These are phyloP conservation scores for Callopanchax toddi DNA, from an alignment of 2,113 vertebrate genomes.

Conservation along the genomic window DNA sequence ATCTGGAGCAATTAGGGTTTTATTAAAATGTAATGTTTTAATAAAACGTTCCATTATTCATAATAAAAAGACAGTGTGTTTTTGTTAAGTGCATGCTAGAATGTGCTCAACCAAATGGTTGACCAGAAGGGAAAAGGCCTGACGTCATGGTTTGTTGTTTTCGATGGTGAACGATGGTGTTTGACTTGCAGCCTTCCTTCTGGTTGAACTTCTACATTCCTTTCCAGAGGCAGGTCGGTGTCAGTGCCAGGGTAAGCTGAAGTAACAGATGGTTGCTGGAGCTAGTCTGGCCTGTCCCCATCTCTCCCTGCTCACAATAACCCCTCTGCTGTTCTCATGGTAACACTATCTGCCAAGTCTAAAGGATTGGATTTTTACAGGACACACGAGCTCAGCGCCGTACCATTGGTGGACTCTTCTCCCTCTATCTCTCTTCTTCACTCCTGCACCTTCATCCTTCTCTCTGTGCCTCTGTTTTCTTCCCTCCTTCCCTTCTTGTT, in stretches of 20 bases:
- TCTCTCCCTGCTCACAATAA: conserved; percentile 63
- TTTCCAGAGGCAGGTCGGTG: conserved; percentile 63
- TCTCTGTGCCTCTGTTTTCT: conserved; percentile 35
- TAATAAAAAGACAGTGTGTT: too few relatives aligned
- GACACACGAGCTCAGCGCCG: conserved; percentile 70
- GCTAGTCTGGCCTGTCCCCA: conserved; percentile 81
- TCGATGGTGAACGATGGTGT: neutral
- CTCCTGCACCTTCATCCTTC: conserved; percentile 55
- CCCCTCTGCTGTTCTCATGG: conserved; percentile 76
- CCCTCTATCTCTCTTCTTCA: conserved; percentile 50
- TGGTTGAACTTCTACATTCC: conserved; percentile 53
- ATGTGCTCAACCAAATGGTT: too few relatives aligned
- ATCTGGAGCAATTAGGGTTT: too few relatives aligned
- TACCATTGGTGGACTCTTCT: conserved; percentile 56
- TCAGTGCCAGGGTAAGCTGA: conserved; percentile 82
- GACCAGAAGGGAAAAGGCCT: neutral
- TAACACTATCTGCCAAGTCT: conserved; percentile 76
- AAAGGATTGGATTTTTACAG: conserved; percentile 73
- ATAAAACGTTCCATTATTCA: too few relatives aligned
- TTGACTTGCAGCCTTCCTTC: conserved; percentile 9
- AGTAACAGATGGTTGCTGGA: conserved; percentile 98
- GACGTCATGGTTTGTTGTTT: neutral
- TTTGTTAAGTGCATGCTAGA: too few relatives aligned
- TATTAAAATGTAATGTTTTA: too few relatives aligned
- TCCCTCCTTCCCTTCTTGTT: conserved; percentile 23